phyloP scores from a whole-genome alignment of 2,888 invertebrate genomes.

The Agrochola litura region DNA sequence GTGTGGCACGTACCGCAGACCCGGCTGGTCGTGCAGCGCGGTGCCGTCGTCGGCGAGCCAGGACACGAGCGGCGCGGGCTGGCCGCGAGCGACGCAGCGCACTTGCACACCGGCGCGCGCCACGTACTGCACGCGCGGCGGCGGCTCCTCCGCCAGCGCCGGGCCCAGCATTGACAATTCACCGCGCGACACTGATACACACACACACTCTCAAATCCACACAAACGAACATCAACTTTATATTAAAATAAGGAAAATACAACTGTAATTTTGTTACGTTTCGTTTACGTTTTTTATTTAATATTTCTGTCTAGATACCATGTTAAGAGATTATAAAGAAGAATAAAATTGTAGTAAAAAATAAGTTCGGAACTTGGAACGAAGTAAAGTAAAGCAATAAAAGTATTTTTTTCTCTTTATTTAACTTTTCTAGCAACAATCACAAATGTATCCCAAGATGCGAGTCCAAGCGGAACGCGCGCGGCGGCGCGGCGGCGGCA shows the following conservation, averaged over 20 bases:
- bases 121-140: constrained; percentile 72
- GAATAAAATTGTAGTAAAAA: neutral
- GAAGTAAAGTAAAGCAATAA: constrained; percentile 48
- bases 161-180: constrained; percentile 73
- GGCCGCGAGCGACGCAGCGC: constrained; percentile 76
- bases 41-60: constrained; percentile 78
- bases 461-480: constrained; percentile 40
- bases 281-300: neutral
- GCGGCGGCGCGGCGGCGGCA: constrained; percentile 3
- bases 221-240: no score
- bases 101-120: constrained; percentile 72
- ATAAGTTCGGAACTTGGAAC: constrained; percentile 21
- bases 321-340: neutral
- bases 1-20: constrained; percentile 68
- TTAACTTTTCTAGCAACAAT: constrained; percentile 48
- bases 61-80: constrained; percentile 74
- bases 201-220: neutral
- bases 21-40: constrained; percentile 70
- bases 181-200: constrained; percentile 35
- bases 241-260: neutral
- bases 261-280: no score
- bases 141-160: constrained; percentile 73
- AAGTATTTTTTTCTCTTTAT: constrained; percentile 47
- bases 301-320: neutral
- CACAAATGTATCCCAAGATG: constrained; percentile 57